phyloP scores from a whole-genome alignment of 2,113 vertebrate genomes.

The Agapornis roseicollis region DNA sequence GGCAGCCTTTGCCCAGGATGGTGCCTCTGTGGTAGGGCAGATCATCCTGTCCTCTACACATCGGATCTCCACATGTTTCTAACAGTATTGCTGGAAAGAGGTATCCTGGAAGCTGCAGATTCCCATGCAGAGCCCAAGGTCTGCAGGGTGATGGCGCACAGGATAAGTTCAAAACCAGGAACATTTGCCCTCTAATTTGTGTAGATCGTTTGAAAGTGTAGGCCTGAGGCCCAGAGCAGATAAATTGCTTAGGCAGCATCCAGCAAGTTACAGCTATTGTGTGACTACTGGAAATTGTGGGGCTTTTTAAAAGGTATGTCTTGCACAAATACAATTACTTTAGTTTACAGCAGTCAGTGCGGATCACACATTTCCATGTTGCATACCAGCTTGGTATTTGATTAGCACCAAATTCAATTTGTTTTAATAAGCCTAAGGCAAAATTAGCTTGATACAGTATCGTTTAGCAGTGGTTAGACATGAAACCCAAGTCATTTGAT shows the following conservation, averaged over 20 bases:
- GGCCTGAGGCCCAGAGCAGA: not conserved
- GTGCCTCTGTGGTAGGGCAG: not conserved
- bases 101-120: not conserved
- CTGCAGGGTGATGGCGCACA: not conserved
- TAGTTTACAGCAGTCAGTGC: slow-evolving; percentile 38
- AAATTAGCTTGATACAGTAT: slow-evolving; percentile 70
- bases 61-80: not conserved
- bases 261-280: not conserved
- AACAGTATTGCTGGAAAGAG: not conserved
- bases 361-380: slow-evolving; percentile 54
- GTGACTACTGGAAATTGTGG: not conserved
- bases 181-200: not conserved
- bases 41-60: not conserved
- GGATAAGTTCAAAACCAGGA: not conserved
- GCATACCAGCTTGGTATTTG: slow-evolving; percentile 40
- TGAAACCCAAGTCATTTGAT: not conserved
- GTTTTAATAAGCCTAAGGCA: slow-evolving; percentile 61
- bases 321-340: not conserved
- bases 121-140: not conserved
- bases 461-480: slow-evolving; percentile 64
- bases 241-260: not conserved
- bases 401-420: slow-evolving; percentile 60
- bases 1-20: not conserved
- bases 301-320: not conserved
- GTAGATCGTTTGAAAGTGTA: not conserved